Conservation (phyloP, 2,797 vertebrate genomes). For the Meriones psammophilus region DNA sequence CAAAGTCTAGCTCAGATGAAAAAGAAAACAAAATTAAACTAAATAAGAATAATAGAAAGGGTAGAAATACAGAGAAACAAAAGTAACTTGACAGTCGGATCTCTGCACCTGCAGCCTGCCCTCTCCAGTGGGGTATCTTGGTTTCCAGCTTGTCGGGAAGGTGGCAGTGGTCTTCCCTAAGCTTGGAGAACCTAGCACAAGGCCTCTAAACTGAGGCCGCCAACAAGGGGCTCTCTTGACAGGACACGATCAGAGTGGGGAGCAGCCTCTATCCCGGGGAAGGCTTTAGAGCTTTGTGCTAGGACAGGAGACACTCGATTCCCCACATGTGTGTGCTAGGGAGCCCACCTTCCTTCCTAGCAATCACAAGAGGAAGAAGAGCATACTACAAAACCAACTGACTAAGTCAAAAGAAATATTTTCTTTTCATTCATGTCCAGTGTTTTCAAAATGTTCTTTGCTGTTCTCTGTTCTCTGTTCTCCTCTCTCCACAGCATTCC, state of each 20-base stretch:
- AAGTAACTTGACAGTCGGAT: background rate
- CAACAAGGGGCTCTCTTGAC: background rate
- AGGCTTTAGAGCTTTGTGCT: conserved; percentile 13
- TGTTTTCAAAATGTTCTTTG: conserved; percentile 1
- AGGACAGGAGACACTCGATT: background rate
- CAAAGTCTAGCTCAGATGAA: conserved; percentile 45
- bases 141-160: background rate
- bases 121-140: background rate
- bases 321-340: background rate
- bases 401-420: background rate
- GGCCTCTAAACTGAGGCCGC: background rate
- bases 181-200: background rate
- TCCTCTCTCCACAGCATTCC: background rate
- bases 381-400: conserved; percentile 4
- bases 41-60: conserved; percentile 31
- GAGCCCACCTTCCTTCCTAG: background rate
- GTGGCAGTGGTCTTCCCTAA: background rate
- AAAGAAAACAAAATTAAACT: conserved; percentile 35
- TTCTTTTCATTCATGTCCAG: background rate
- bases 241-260: background rate
- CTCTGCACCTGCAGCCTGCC: background rate
- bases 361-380: background rate
- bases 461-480: background rate
- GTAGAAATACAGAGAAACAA: background rate
- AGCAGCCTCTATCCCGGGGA: background rate